Evolutionary conservation across 37 sponge, comb jelly and placozoan genomes (phyloP).

Genomic region (Ephydatia muelleri): DNA sequence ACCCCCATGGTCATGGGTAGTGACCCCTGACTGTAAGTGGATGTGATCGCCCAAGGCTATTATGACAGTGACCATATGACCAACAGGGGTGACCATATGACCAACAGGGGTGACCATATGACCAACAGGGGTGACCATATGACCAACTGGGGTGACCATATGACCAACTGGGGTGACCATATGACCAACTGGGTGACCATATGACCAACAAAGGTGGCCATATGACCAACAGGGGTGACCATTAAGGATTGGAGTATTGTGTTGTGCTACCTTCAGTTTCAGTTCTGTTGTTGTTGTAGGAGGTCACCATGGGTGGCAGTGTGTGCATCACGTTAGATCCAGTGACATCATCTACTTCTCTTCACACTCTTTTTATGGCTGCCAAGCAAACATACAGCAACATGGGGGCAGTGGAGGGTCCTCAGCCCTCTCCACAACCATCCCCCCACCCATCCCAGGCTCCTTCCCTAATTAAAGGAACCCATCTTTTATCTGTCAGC

Average conservation of each 20-base stretch:
- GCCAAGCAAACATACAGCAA: neutral
- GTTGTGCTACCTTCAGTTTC: neutral
- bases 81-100: too few species aligned
- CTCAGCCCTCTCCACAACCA: constrained; percentile 1
- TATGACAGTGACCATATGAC: too few species aligned
- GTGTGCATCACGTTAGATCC: neutral
- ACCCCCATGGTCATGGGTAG: too few species aligned
- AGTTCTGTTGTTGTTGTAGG: neutral
- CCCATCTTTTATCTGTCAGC: neutral
- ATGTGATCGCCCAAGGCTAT: too few species aligned
- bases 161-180: neutral
- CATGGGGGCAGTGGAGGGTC: neutral
- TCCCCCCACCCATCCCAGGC: neutral
- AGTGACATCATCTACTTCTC: neutral
- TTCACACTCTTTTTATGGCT: constrained; percentile 3
- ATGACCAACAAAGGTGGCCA: neutral
- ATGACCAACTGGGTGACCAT: neutral
- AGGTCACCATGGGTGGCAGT: neutral
- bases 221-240: neutral
- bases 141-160: neutral
- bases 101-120: neutral
- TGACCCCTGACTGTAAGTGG: too few species aligned
- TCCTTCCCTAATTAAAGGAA: neutral
- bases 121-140: neutral
- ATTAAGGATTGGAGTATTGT: too few species aligned